Evolutionary conservation across 2,113 vertebrate genomes (phyloP), one percentile per base, ranked within the genome.

Genomic region (Maccullochella peelii): DNA sequence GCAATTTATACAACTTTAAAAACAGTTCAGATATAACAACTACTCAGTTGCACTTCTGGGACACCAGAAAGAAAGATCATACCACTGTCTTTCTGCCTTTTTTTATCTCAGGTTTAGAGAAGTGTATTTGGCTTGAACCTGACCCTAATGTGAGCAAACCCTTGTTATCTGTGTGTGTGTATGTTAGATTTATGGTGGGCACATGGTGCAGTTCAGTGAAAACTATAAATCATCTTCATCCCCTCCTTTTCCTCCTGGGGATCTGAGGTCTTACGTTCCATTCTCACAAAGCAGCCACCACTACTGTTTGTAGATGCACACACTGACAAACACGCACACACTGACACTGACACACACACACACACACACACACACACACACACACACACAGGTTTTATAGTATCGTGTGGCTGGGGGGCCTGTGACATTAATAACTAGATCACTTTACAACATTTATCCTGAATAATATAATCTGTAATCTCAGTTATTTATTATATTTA

Each of bases 151-250:
- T 76, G 73, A 78, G 82, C 30, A 76, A 75, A 76, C 68, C 69
- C 57, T 69, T 63, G 73, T 82, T 86, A 27, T 82, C 6, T 40
- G 70, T 66, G 76, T 70, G 61, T 30, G 52, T 79, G 55, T 47
- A 30, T 80, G 21, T 72, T 73, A 79, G 52, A 89, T 81, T 80
- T 89, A 85, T 87, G 68, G 80, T 15, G n/a, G 66, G 66, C 91
- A 91, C 91, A 87, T 90, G 91, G 91, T 79, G 85, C 83, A 80
- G 79, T 82, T 90, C 90, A 87, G 86, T 80, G 66, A 89, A 88
- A 89, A 55, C 77, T 78, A 94, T 93, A 92, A 93, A 94, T 94
- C 94, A 93, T 89, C 90, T 73, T 67, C 84, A 83, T 91, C 89
- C 84, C 69, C 58, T 86, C 76, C 54, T 81, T 86, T 85, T 89